phyloP scores from a whole-genome alignment of 2,888 invertebrate species.

The Siphonodentalium dalli region DNA sequence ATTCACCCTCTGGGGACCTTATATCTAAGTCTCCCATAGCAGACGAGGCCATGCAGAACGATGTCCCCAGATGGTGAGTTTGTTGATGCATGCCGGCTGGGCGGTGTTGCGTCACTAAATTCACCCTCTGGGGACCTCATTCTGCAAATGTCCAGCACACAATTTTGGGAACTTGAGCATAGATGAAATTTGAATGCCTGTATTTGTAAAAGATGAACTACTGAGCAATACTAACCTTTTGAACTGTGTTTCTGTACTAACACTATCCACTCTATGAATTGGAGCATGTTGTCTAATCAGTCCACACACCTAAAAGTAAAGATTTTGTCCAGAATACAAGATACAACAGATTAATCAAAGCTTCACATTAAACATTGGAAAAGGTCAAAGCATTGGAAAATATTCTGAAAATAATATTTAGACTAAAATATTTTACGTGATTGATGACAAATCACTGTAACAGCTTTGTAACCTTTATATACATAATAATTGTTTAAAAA shows the following conservation, averaged over 20 bases:
- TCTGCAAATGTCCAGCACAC: too few species aligned
- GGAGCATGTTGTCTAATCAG: constrained; percentile 46
- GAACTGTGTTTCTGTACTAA: constrained; percentile 37
- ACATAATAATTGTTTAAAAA: too few species aligned
- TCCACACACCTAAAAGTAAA: constrained; percentile 43
- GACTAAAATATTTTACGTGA: not conserved
- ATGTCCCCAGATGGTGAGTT: too few species aligned
- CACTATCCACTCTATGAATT: constrained; percentile 42
- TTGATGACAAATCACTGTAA: too few species aligned
- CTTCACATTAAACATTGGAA: not conserved
- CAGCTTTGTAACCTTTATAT: too few species aligned
- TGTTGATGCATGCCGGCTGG: too few species aligned
- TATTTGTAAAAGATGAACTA: not conserved
- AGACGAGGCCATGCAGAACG: too few species aligned
- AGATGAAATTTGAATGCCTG: not conserved
- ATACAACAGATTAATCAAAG: not conserved
- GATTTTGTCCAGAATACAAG: not conserved
- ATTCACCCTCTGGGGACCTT: too few species aligned
- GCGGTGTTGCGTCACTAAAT: too few species aligned
- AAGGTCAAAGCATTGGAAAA: not conserved
- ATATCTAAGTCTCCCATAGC: too few species aligned
- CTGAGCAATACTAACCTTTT: constrained; percentile 37
- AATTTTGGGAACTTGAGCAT: too few species aligned
- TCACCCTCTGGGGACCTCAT: too few species aligned
- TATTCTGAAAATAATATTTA: not conserved